These are phyloP conservation scores for Rhodeus uyekii DNA, from an alignment of 2,797 vertebrate genomes.

Conservation along the genomic window DNA sequence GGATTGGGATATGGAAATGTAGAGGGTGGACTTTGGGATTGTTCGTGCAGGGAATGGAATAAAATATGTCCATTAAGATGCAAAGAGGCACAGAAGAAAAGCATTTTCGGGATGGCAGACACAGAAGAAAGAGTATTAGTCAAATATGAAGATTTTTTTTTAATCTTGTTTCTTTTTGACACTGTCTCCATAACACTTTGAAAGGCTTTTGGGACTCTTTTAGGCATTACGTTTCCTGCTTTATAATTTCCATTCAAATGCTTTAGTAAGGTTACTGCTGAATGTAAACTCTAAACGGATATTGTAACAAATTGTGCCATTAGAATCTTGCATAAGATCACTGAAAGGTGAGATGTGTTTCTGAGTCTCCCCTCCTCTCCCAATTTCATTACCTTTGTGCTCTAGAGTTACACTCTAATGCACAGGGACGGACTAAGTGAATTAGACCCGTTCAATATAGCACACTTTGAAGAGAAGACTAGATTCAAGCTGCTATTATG, in stretches of 20 bases:
- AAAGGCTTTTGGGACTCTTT: neutral
- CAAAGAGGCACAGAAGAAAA: neutral
- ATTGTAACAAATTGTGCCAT: neutral
- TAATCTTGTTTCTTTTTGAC: neutral
- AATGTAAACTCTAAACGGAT: neutral
- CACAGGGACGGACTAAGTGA: conserved; percentile 45
- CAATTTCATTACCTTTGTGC: conserved; percentile 43
- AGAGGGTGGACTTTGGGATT: neutral
- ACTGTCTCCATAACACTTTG: neutral
- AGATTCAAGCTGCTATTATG: conserved; percentile 10
- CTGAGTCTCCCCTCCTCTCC: conserved; percentile 11
- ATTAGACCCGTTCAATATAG: conserved; percentile 37
- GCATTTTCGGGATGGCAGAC: neutral
- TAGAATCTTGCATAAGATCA: neutral
- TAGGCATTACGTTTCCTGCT: neutral
- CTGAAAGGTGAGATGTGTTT: conserved; percentile 10
- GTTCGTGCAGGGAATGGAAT: neutral
- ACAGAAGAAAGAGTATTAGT: neutral
- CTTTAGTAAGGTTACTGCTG: neutral
- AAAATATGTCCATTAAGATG: neutral
- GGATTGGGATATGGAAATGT: neutral
- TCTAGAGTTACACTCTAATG: conserved; percentile 51
- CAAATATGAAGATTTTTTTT: neutral
- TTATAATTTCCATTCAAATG: neutral
- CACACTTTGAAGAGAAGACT: conserved; percentile 8